These are phyloP conservation scores for Branchellion lobata DNA, from an alignment of 2,888 invertebrate genomes.

Conservation along the genomic window DNA sequence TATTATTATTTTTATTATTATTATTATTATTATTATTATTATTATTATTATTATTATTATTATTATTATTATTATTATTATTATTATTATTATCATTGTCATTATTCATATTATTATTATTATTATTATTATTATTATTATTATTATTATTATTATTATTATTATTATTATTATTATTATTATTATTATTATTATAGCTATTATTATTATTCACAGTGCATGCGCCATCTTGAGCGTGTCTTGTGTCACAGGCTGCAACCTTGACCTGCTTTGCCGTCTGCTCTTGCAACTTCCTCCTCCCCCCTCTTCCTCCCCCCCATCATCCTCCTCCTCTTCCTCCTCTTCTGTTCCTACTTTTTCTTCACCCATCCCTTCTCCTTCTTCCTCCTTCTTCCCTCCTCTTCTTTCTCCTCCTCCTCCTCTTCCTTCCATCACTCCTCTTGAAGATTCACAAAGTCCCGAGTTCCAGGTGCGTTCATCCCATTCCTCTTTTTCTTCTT, in stretches of 20 bases:
- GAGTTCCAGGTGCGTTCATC: too few species aligned
- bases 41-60: too few species aligned
- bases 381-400: background rate
- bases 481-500: background rate
- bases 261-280: conserved; percentile 78
- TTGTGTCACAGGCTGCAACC: conserved; percentile 81
- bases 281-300: conserved; percentile 79
- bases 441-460: background rate
- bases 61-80: too few species aligned
- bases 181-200: too few species aligned
- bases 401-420: background rate
- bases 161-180: too few species aligned
- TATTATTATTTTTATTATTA: too few species aligned
- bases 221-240: conserved; percentile 70
- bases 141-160: too few species aligned
- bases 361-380: background rate
- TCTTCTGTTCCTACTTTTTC: too few species aligned
- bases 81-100: too few species aligned
- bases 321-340: background rate
- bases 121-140: too few species aligned
- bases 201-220: conserved; percentile 58
- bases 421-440: background rate
- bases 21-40: too few species aligned
- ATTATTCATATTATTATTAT: too few species aligned
- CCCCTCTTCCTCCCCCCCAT: conserved; percentile 64